phyloP scores from a whole-genome alignment of 2,797 vertebrate species.

The Arremon aurantiirostris region DNA sequence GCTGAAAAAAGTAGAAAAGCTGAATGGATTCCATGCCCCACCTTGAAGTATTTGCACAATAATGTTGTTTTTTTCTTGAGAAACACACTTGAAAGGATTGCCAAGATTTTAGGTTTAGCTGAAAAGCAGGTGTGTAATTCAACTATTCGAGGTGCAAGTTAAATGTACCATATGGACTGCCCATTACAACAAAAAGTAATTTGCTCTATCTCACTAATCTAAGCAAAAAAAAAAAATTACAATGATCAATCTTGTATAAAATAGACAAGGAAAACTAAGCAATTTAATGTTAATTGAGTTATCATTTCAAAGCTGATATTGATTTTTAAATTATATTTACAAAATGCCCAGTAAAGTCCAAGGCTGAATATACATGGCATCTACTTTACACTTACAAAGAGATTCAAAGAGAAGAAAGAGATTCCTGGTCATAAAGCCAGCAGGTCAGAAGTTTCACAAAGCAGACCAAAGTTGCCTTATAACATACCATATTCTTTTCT shows the following conservation, averaged over 20 bases:
- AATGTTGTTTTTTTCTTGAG: neutral
- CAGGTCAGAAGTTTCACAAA: neutral
- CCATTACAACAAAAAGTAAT: slow-evolving; percentile 30
- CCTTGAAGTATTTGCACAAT: neutral
- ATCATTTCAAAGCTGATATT: slow-evolving; percentile 18
- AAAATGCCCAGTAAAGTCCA: neutral
- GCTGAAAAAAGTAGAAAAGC: neutral
- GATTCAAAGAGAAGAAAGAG: no score
- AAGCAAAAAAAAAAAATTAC: slow-evolving; percentile 50
- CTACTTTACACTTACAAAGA: neutral
- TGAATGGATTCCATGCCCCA: neutral
- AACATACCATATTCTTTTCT: neutral
- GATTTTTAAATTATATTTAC: slow-evolving; percentile 54
- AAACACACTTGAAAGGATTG: neutral
- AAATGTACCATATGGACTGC: neutral
- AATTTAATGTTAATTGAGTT: slow-evolving; percentile 43
- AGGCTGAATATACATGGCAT: neutral
- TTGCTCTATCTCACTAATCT: slow-evolving; percentile 52
- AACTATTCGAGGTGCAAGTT: neutral
- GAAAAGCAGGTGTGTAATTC: neutral
- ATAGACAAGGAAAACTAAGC: slow-evolving; percentile 4
- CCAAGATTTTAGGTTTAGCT: neutral
- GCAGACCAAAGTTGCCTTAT: neutral
- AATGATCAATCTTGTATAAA: slow-evolving; percentile 55
- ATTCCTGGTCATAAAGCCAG: neutral